A percentile compares a stretch with the other conserved stretches of the same genome.
These are phyloP conservation scores for Tupiocoris notatus DNA, from an alignment of 2,888 invertebrate genomes.

Conservation along the genomic window DNA sequence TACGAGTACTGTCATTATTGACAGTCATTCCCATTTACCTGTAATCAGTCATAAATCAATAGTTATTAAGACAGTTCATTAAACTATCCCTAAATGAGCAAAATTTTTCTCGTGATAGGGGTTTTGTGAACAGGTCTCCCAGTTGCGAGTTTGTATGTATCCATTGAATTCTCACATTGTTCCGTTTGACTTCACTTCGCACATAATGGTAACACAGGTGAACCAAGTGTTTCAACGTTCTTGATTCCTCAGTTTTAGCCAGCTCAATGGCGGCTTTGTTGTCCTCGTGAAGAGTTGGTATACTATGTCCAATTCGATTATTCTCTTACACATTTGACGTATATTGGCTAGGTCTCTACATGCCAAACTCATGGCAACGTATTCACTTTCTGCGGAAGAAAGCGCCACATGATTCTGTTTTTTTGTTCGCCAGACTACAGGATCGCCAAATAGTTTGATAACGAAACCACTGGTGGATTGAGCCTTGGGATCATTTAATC, in stretches of 20 bases:
- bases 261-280: no score
- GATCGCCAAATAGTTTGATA: constrained; percentile 1
- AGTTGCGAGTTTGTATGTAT: not conserved
- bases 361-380: constrained; percentile 4
- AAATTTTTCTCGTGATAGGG: not conserved
- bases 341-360: constrained; percentile 2
- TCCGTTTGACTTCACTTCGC: not conserved
- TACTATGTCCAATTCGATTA: not conserved
- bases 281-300: no score
- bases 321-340: not conserved
- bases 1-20: no score
- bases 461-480: not conserved
- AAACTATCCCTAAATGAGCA: not conserved
- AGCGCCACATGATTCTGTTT: not conserved
- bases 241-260: no score
- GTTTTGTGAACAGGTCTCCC: not conserved
- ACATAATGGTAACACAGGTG: not conserved
- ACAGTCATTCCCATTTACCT: not conserved
- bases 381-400: constrained; percentile 4
- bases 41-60: not conserved
- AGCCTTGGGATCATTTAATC: not conserved
- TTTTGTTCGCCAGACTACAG: not conserved
- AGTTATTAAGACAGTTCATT: not conserved
- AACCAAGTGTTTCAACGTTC: not conserved
- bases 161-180: not conserved